Conservation (phyloP, 2,888 invertebrate genomes). For the Dermolepida albohirtum region DNA sequence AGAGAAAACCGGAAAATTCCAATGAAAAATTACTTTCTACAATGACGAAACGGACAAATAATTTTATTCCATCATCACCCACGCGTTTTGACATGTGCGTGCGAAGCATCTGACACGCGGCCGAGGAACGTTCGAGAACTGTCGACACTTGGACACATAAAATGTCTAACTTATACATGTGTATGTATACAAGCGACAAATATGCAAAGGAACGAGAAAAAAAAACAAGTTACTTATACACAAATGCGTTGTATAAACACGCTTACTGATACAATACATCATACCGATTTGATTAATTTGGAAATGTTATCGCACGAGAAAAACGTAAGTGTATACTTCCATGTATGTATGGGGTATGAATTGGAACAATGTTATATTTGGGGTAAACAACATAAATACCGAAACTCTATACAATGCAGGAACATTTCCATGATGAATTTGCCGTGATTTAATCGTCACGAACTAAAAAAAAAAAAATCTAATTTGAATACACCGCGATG, state of each 20-base stretch:
- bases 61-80: slow-evolving; percentile 15
- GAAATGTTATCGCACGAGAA: slow-evolving; percentile 1
- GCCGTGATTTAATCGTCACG: too few relatives aligned
- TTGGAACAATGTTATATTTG: slow-evolving; percentile 5
- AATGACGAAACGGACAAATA: slow-evolving; percentile 4
- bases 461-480: too few relatives aligned
- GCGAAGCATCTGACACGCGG: slow-evolving; percentile 11
- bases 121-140: slow-evolving; percentile 16
- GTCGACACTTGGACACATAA: slow-evolving; percentile 11
- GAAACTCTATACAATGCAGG: too few relatives aligned
- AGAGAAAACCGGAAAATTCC: background rate
- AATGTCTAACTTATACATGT: background rate
- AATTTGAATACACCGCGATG: too few relatives aligned
- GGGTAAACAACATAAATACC: too few relatives aligned
- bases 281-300: slow-evolving; percentile 17
- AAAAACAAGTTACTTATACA: too few relatives aligned
- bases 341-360: background rate
- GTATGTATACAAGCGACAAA: too few relatives aligned
- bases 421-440: too few relatives aligned
- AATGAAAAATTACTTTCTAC: slow-evolving; percentile 7
- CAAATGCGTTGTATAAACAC: background rate
- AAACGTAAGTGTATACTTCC: background rate
- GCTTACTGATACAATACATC: background rate
- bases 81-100: slow-evolving; percentile 28
- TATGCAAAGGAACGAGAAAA: too few relatives aligned